Evolutionary conservation across 2,888 invertebrate genomes (phyloP).

Genomic region (Coenonympha arcania): DNA sequence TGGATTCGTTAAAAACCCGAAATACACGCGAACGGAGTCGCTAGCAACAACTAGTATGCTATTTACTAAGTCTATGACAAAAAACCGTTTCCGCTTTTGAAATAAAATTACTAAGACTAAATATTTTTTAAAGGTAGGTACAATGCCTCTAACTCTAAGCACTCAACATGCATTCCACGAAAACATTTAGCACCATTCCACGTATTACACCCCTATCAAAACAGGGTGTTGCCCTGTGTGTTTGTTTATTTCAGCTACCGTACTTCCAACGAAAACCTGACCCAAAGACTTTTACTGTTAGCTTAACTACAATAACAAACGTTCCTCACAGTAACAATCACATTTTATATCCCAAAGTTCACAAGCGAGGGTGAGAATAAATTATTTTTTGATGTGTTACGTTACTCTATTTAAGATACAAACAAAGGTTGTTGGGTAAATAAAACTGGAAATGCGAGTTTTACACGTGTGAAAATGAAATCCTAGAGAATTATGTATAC

Average conservation of each 20-base stretch:
- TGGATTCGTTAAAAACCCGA: too few relatives aligned
- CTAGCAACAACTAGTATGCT: too few relatives aligned
- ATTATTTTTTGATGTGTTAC: slow-evolving; percentile 42
- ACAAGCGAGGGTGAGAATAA: slow-evolving; percentile 40
- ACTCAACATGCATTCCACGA: slow-evolving; percentile 4
- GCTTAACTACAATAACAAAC: slow-evolving; percentile 37
- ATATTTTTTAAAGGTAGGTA: not conserved
- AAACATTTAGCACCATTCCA: slow-evolving; percentile 9
- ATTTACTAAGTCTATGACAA: too few relatives aligned
- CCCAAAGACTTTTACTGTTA: slow-evolving; percentile 31
- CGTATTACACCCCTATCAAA: slow-evolving; percentile 20
- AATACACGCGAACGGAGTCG: too few relatives aligned
- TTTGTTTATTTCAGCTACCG: slow-evolving; percentile 32
- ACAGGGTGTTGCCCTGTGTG: slow-evolving; percentile 12
- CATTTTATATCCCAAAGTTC: slow-evolving; percentile 18
- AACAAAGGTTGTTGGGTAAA: not conserved
- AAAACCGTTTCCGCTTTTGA: too few relatives aligned
- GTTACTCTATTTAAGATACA: not conserved
- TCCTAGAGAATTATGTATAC: too few relatives aligned
- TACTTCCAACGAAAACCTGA: slow-evolving; percentile 20
- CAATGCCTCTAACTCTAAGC: not conserved
- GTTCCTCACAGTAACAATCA: slow-evolving; percentile 39
- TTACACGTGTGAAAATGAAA: not conserved
- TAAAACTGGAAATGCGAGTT: not conserved
- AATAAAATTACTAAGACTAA: too few relatives aligned